These are phyloP conservation scores for Dolichotis patagonum DNA, from an alignment of 2,113 vertebrate species.

Conservation along the genomic window DNA sequence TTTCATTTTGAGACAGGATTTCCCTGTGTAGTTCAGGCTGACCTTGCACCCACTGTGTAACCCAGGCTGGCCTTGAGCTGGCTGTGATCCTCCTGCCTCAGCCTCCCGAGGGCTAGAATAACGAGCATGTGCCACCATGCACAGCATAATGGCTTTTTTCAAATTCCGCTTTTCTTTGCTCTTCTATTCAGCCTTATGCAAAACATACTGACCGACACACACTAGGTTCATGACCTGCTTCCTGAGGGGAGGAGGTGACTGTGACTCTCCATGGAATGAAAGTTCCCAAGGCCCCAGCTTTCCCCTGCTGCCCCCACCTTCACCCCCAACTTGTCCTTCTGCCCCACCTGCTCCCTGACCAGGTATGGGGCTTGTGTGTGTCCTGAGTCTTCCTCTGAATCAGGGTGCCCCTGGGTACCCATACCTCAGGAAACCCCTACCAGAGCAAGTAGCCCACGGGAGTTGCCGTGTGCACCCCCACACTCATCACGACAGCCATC, in stretches of 20 bases:
- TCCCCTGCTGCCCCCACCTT: background rate
- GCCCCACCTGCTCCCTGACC: background rate
- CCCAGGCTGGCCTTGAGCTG: background rate
- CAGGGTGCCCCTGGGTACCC: no score
- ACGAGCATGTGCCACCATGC: background rate
- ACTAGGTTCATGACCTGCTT: background rate
- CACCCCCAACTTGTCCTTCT: no score
- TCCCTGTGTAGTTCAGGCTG: background rate
- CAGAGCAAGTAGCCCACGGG: fast-evolving
- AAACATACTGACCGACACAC: background rate
- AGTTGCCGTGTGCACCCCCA: fast-evolving
- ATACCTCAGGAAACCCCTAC: background rate
- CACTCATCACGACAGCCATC: fast-evolving
- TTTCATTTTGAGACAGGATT: background rate
- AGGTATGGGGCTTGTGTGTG: fast-evolving
- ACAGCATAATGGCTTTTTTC: background rate
- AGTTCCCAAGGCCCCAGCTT: background rate
- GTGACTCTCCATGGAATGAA: background rate
- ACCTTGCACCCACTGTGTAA: background rate
- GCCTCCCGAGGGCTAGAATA: background rate
- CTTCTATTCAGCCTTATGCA: background rate
- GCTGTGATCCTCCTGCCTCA: background rate
- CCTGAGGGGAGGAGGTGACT: no score
- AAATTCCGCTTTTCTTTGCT: fast-evolving
- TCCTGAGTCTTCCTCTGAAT: background rate